phyloP scores from a whole-genome alignment of 2,888 invertebrate species.

The Matsumyia berberina region DNA sequence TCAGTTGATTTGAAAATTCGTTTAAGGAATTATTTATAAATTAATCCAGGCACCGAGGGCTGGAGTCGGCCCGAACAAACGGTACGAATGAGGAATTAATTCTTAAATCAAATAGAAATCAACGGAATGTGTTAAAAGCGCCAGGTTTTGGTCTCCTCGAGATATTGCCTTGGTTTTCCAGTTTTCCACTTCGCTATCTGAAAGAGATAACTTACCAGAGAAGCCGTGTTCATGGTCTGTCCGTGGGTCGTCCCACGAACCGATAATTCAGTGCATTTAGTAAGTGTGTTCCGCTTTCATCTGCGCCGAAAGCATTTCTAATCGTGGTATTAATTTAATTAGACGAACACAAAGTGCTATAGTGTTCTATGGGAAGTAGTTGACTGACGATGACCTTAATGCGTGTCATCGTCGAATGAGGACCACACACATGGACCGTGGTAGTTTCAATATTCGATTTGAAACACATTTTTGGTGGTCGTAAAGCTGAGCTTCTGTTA shows the following conservation, averaged over 20 bases:
- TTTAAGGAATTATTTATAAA: slow-evolving; percentile 53
- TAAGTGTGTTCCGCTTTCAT: slow-evolving; percentile 64
- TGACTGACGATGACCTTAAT: slow-evolving; percentile 56
- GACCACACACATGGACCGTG: slow-evolving; percentile 56
- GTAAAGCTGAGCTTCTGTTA: slow-evolving; percentile 66
- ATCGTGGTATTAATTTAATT: slow-evolving; percentile 69
- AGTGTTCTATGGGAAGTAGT: slow-evolving; percentile 49
- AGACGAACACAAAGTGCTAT: slow-evolving; percentile 58
- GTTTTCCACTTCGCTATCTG: slow-evolving; percentile 42
- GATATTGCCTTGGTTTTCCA: slow-evolving; percentile 27
- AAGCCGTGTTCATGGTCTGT: slow-evolving; percentile 8
- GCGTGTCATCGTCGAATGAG: slow-evolving; percentile 49
- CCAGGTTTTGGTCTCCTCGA: slow-evolving; percentile 39
- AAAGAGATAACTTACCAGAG: slow-evolving; percentile 30
- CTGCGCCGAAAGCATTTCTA: slow-evolving; percentile 58
- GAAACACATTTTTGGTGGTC: slow-evolving; percentile 42
- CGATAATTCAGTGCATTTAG: slow-evolving; percentile 71
- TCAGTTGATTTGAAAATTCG: slow-evolving; percentile 59
- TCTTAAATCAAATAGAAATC: slow-evolving; percentile 58
- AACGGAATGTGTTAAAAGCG: slow-evolving; percentile 67
- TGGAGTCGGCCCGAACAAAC: not conserved
- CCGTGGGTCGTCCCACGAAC: slow-evolving; percentile 50
- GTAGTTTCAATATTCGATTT: slow-evolving; percentile 35
- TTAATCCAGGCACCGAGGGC: slow-evolving; percentile 20
- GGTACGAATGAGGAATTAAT: slow-evolving; percentile 33